phyloP scores from a whole-genome alignment of 2,888 invertebrate species.

The Morpho helenor region DNA sequence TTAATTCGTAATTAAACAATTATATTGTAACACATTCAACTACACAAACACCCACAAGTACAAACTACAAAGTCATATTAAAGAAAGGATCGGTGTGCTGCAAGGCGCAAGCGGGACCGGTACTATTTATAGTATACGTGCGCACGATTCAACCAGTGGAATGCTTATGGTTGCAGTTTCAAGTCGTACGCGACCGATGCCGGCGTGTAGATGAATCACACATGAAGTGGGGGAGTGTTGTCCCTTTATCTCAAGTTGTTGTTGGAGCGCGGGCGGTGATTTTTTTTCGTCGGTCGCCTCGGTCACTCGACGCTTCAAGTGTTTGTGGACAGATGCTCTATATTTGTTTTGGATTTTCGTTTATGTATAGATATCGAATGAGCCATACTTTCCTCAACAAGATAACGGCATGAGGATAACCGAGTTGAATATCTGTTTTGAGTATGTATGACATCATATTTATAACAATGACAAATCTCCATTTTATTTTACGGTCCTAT shows the following conservation, averaged over 20 bases:
- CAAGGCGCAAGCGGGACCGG: conserved; percentile 32
- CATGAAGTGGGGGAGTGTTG: conserved; percentile 31
- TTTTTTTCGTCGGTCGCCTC: conserved; percentile 8
- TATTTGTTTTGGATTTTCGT: conserved; percentile 4
- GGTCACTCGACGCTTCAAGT: conserved; percentile 6
- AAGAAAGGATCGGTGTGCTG: conserved; percentile 34
- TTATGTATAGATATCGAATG: neutral
- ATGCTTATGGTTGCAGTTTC: conserved; percentile 40
- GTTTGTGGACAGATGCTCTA: neutral
- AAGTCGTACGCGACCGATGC: conserved; percentile 26
- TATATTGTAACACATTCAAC: conserved; percentile 35
- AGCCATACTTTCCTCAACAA: too few species aligned
- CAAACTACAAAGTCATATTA: conserved; percentile 13
- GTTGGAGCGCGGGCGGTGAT: conserved; percentile 4
- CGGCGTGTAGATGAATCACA: conserved; percentile 35
- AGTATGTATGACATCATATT: too few species aligned
- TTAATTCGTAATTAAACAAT: conserved; percentile 20
- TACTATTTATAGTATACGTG: conserved; percentile 40
- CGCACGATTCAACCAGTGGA: conserved; percentile 48
- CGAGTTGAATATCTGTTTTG: too few species aligned
- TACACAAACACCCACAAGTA: conserved; percentile 40
- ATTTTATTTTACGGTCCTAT: too few species aligned
- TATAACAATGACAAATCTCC: too few species aligned
- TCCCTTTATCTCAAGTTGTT: conserved; percentile 30
- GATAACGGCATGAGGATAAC: too few species aligned